Percentiles rank a stretch among this genome's conserved stretches.
Conservation (phyloP, 1,140 invertebrate species). For the Leucophenga varia region DNA sequence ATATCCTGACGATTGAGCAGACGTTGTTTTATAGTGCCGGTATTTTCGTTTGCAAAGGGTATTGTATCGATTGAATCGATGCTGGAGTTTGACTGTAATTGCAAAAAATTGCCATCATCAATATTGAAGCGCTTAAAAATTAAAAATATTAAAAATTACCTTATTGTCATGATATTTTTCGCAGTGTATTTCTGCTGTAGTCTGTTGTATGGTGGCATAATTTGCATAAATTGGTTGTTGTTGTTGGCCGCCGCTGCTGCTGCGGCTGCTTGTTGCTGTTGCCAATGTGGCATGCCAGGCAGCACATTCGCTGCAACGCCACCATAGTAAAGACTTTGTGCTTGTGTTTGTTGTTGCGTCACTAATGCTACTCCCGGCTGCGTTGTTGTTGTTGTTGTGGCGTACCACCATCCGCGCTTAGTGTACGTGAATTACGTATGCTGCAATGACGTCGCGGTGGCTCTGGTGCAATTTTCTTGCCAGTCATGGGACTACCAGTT, state of each 20-base stretch:
- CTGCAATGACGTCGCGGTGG: conserved; percentile 78
- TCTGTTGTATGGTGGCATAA: conserved; percentile 60
- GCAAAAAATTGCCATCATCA: background rate
- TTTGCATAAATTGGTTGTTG: conserved; percentile 59
- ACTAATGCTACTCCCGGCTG: conserved; percentile 10
- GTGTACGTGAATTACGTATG: conserved; percentile 49
- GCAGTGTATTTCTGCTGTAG: conserved; percentile 67
- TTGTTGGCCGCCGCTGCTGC: conserved; percentile 18
- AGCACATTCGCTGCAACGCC: too few relatives aligned
- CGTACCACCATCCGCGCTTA: conserved; percentile 30
- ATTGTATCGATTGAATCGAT: conserved; percentile 91
- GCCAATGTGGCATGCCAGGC: too few relatives aligned
- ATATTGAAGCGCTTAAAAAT: too few relatives aligned
- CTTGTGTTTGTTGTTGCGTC: conserved; percentile 16
- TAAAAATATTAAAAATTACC: conserved; percentile 12
- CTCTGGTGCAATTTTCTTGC: conserved; percentile 78
- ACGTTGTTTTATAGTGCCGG: conserved; percentile 88
- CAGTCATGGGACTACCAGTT: conserved; percentile 64
- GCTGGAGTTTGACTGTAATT: conserved; percentile 83
- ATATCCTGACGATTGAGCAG: conserved; percentile 50
- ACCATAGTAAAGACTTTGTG: conserved; percentile 40
- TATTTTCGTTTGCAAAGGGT: conserved; percentile 98
- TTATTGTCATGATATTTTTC: conserved; percentile 56
- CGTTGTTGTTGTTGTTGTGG: conserved; percentile 2
- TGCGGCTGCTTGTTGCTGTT: conserved; percentile 24